phyloP scores from a whole-genome alignment of 92 coral and sea anemone genomes.

The Desmophyllum pertusum region DNA sequence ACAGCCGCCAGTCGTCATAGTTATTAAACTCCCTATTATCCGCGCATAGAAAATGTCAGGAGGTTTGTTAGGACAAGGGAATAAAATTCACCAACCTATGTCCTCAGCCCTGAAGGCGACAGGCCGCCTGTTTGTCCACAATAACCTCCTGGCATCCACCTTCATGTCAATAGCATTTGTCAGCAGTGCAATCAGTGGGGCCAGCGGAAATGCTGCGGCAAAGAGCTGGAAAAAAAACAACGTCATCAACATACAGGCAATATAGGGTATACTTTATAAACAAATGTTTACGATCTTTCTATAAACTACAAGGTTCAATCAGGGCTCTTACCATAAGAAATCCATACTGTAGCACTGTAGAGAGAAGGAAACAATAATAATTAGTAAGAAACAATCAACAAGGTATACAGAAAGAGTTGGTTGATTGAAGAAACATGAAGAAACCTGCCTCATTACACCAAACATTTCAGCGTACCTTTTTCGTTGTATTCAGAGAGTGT shows the following conservation, averaged over 20 bases:
- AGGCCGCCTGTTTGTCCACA: constrained; percentile 93
- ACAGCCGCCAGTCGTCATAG: too few relatives aligned
- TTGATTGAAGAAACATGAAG: too few relatives aligned
- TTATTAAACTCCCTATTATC: too few relatives aligned
- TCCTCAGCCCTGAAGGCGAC: constrained; percentile 96
- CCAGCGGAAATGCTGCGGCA: constrained; percentile 98
- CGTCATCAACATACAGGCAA: not conserved
- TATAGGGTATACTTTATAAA: not conserved
- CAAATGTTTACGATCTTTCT: not conserved
- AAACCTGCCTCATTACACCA: too few relatives aligned
- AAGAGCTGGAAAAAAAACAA: constrained; percentile 72
- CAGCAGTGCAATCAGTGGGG: constrained; percentile 92
- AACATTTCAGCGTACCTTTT: constrained; percentile 76
- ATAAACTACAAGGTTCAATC: not conserved
- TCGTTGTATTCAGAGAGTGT: constrained; percentile 95
- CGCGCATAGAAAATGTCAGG: too few relatives aligned
- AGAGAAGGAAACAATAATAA: constrained; percentile 1
- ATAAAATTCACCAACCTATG: constrained; percentile 65
- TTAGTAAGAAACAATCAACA: too few relatives aligned
- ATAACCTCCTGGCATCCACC: constrained; percentile 85
- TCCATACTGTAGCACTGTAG: constrained; percentile 92
- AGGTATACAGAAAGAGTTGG: not conserved
- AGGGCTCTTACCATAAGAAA: constrained; percentile 85
- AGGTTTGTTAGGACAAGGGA: not conserved
- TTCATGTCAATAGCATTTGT: constrained; percentile 94